These are phyloP conservation scores for Procavia capensis DNA, from an alignment of 2,113 vertebrate species.

Conservation along the genomic window DNA sequence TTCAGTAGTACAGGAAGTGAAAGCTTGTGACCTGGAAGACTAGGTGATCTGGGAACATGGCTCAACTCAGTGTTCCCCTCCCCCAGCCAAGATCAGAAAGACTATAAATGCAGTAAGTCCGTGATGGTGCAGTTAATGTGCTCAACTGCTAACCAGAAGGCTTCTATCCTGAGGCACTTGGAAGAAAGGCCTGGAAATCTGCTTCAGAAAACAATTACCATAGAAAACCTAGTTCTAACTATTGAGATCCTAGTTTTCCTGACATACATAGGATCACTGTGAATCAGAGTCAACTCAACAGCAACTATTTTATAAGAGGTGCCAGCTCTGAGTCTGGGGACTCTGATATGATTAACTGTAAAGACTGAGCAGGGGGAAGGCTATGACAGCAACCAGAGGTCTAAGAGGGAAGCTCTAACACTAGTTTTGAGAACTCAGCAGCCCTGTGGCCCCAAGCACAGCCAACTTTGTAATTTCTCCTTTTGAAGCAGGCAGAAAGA, in stretches of 20 bases:
- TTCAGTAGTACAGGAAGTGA: background rate
- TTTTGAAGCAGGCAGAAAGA: conserved; percentile 70
- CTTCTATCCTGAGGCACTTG: background rate
- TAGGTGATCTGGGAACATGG: fast-evolving
- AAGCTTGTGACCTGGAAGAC: background rate
- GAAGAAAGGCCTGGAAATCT: background rate
- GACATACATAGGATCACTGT: background rate
- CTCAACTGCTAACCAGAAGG: background rate
- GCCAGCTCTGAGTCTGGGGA: background rate
- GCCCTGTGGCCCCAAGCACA: background rate
- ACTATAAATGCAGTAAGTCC: fast-evolving
- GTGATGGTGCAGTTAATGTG: background rate
- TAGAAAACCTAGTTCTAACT: background rate
- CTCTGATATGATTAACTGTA: too few species aligned
- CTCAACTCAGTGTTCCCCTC: background rate
- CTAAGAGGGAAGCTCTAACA: background rate
- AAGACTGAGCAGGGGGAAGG: background rate
- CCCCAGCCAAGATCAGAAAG: background rate
- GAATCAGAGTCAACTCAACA: background rate
- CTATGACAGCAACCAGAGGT: background rate
- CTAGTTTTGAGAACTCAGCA: background rate
- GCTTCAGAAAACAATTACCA: background rate
- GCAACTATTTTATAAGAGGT: background rate
- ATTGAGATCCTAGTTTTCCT: too few species aligned
- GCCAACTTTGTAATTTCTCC: background rate